Evolutionary conservation across 2,888 invertebrate genomes (phyloP).

Genomic region (Limnephilus marmoratus): DNA sequence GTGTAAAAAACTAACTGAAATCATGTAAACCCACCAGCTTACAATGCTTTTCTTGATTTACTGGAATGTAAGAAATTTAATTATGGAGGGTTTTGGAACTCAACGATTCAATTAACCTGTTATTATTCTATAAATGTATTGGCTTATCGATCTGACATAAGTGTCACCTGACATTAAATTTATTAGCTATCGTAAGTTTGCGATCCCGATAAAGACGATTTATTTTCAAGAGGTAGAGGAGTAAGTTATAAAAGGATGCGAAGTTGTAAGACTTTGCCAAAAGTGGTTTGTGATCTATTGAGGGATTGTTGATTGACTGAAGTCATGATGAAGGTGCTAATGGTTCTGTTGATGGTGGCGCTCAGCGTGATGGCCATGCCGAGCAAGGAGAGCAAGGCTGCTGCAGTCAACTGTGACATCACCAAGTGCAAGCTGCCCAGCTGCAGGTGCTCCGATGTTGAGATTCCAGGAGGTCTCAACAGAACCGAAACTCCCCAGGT

Average conservation of each 20-base stretch:
- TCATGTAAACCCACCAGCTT: no score
- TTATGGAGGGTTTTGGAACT: no score
- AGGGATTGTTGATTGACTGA: background rate
- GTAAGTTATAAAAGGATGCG: constrained; percentile 22
- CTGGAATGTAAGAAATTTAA: no score
- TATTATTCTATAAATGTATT: no score
- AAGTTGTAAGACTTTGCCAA: background rate
- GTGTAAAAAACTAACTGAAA: no score
- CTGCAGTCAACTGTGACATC: constrained; percentile 70
- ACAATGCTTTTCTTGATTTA: no score
- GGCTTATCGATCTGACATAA: no score
- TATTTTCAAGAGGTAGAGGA: background rate
- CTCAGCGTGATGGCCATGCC: constrained; percentile 34
- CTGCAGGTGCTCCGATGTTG: constrained; percentile 76
- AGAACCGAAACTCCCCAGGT: constrained; percentile 77
- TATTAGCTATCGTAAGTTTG: background rate
- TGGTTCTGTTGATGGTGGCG: constrained; percentile 32
- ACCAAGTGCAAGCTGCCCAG: constrained; percentile 74
- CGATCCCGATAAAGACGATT: constrained; percentile 4
- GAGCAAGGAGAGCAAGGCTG: background rate
- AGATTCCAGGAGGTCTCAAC: constrained; percentile 74
- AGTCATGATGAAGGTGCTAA: constrained; percentile 37
- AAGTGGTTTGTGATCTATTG: no score
- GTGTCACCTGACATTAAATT: no score
- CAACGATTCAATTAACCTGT: no score